These are phyloP conservation scores for Malurus melanocephalus DNA, from an alignment of 2,113 vertebrate genomes.

Conservation along the genomic window DNA sequence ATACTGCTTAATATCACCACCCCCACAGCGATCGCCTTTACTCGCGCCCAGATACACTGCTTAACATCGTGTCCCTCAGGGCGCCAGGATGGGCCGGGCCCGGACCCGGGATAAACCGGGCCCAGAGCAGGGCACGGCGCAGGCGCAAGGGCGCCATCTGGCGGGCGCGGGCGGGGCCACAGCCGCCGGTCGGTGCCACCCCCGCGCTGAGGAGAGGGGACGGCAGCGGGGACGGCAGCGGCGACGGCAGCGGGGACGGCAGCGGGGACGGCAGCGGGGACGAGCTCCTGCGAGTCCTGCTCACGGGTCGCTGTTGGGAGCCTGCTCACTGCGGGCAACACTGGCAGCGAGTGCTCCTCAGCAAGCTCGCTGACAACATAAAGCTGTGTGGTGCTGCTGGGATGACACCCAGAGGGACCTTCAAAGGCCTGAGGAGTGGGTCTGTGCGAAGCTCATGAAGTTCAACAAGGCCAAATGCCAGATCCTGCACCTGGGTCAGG, in stretches of 20 bases:
- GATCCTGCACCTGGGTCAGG: not conserved
- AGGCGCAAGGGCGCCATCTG: not conserved
- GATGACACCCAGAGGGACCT: not conserved
- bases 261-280: no score
- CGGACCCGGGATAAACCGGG: not conserved
- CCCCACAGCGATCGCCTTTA: no score
- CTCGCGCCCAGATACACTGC: no score
- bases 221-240: no score
- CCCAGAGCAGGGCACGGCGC: not conserved
- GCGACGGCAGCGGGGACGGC: no score
- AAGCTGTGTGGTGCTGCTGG: not conserved
- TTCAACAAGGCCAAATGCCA: not conserved
- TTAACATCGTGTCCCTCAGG: accelerated
- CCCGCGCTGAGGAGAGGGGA: not conserved
- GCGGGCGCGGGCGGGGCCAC: not conserved
- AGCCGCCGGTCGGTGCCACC: not conserved
- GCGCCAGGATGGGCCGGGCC: not conserved
- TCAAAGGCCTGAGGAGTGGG: not conserved
- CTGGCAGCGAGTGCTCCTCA: not conserved
- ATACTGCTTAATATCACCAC: accelerated
- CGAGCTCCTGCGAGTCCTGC: not conserved
- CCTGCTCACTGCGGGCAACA: no score
- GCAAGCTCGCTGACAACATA: not conserved
- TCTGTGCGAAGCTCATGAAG: not conserved
- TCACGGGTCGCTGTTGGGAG: not conserved